These are phyloP conservation scores for Oceanodroma leucorhoa DNA, from an alignment of 2,797 vertebrate genomes.

Conservation along the genomic window DNA sequence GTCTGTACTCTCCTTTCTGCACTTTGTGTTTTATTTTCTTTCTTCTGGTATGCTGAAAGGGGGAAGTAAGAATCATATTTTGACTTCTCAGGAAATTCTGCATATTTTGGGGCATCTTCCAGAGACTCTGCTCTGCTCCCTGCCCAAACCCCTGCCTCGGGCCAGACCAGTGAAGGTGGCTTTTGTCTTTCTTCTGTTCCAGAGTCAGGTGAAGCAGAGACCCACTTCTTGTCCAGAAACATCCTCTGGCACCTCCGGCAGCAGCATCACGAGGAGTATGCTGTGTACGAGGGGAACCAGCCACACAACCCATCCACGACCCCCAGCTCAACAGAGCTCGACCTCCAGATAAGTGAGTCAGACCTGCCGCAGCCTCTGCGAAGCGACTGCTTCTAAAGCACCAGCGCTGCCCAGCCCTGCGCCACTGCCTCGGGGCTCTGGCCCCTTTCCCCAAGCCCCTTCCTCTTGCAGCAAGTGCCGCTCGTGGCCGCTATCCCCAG, in stretches of 20 bases:
- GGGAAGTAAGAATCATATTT: not conserved
- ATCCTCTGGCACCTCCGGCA: slow-evolving; percentile 35
- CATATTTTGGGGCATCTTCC: not conserved
- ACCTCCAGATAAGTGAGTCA: slow-evolving; percentile 1
- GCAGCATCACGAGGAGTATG: not conserved
- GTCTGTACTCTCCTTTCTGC: not conserved
- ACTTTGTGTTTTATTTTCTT: not conserved
- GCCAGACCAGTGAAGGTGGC: not conserved
- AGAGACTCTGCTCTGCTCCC: not conserved
- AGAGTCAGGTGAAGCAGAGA: not conserved
- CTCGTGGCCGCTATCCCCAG: accelerated
- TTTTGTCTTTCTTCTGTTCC: not conserved
- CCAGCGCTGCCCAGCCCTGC: not conserved
- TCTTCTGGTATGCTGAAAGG: not conserved
- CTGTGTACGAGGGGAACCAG: accelerated
- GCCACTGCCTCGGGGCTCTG: accelerated
- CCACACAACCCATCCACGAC: accelerated
- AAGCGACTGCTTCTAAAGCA: not conserved
- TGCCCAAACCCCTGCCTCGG: not conserved
- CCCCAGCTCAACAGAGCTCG: not conserved
- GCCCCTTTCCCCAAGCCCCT: not conserved
- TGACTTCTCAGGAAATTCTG: not conserved
- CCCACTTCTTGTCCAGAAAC: slow-evolving; percentile 34
- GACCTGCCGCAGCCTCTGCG: not conserved
- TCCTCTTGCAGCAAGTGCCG: not conserved